phyloP scores from a whole-genome alignment of 2,888 invertebrate genomes.

The Drosophila pseudotakahashii region DNA sequence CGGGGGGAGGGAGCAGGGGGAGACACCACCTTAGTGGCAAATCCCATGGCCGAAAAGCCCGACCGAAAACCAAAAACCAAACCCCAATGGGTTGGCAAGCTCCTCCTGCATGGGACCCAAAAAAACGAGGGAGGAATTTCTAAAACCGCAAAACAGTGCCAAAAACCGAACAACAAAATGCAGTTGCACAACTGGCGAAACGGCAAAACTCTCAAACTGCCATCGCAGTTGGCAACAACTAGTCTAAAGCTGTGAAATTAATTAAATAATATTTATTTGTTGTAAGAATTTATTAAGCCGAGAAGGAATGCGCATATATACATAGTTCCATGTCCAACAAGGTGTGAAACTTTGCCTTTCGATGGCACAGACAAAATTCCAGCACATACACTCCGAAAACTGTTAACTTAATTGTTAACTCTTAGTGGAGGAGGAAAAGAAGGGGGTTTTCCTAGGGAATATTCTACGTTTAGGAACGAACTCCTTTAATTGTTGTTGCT shows the following conservation, averaged over 20 bases:
- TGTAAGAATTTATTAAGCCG: conserved; percentile 58
- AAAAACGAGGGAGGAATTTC: conserved; percentile 1
- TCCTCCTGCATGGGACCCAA: neutral
- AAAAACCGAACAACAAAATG: conserved; percentile 51
- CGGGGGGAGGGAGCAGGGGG: too few species aligned
- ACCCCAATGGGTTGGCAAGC: conserved; percentile 17
- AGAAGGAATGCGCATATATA: conserved; percentile 4
- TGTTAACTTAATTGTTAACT: conserved; percentile 77
- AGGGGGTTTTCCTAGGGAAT: neutral
- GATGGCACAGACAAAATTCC: conserved; percentile 28
- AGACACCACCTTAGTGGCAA: conserved; percentile 3
- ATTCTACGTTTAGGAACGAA: too few species aligned
- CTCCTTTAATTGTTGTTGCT: conserved; percentile 71
- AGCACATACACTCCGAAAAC: conserved; percentile 45
- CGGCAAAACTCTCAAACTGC: conserved; percentile 38
- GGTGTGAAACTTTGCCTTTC: conserved; percentile 32
- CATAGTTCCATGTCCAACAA: conserved; percentile 28
- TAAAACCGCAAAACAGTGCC: conserved; percentile 52
- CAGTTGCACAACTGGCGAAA: conserved; percentile 41
- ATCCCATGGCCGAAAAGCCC: conserved; percentile 22
- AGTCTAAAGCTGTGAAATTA: conserved; percentile 57
- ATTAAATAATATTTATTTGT: conserved; percentile 73
- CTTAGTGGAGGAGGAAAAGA: conserved; percentile 7
- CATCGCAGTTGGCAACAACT: conserved; percentile 34
- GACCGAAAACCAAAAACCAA: conserved; percentile 38